Conservation (phyloP, 2,113 vertebrate genomes). For the Marmota flaviventris region DNA sequence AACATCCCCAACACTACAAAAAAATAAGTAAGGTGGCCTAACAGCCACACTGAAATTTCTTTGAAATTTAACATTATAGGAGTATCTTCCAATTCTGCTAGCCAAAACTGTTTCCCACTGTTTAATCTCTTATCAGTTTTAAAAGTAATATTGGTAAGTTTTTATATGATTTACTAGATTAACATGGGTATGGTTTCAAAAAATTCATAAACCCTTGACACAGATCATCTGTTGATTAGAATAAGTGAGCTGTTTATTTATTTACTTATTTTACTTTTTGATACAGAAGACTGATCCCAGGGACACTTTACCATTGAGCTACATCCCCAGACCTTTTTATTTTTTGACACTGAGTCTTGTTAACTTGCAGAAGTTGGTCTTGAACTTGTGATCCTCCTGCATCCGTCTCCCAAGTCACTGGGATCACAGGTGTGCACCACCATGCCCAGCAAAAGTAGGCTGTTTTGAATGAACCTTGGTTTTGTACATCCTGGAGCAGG, state of each 20-base stretch:
- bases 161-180: conserved; percentile 31
- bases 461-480: background rate
- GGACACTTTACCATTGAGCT: too few relatives aligned
- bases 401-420: too few relatives aligned
- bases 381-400: too few relatives aligned
- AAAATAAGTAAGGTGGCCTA: background rate
- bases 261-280: background rate
- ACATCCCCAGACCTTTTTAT: background rate
- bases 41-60: background rate
- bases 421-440: too few relatives aligned
- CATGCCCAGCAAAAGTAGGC: too few relatives aligned
- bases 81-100: background rate
- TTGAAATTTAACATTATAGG: conserved; percentile 17
- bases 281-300: background rate
- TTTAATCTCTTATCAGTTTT: background rate
- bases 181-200: background rate
- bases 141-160: background rate
- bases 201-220: background rate
- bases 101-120: background rate
- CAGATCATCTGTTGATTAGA: background rate
- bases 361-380: too few relatives aligned
- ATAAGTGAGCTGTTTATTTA: background rate
- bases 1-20: background rate
- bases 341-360: background rate
- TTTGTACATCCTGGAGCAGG: background rate